phyloP scores from a whole-genome alignment of 1,140 invertebrate genomes.

The Chironomus striatipennis region DNA sequence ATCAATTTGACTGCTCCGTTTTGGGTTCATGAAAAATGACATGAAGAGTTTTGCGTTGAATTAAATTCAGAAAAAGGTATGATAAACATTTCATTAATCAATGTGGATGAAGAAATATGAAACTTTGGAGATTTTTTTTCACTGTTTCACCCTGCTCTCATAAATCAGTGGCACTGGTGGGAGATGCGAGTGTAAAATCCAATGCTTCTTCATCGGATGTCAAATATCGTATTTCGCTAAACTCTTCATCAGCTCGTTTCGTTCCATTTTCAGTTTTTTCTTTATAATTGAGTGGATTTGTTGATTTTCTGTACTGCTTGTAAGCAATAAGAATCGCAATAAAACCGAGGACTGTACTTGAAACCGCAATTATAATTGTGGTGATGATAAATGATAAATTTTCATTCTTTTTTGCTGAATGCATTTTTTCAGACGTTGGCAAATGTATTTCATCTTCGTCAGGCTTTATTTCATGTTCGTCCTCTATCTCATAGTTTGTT shows the following conservation, averaged over 20 bases:
- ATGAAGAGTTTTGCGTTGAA: not conserved
- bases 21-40: not conserved
- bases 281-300: conserved; percentile 18
- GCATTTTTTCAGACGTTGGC: not conserved
- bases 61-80: not conserved
- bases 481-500: not conserved
- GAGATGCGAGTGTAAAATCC: conserved; percentile 19
- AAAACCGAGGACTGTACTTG: not conserved
- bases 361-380: not conserved
- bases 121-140: not conserved
- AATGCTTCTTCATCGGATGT: conserved; percentile 21
- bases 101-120: conserved; percentile 13
- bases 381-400: not conserved
- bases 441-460: not conserved
- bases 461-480: not conserved
- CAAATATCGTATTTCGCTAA: conserved; percentile 24
- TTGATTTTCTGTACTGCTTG: conserved; percentile 5
- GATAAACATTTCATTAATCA: conserved; percentile 10
- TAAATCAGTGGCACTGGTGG: not conserved
- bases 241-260: not conserved
- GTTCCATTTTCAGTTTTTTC: conserved; percentile 11
- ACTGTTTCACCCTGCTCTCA: not conserved
- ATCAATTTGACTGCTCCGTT: not conserved
- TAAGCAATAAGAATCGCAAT: not conserved
- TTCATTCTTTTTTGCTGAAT: not conserved